Base-by-base conservation (phyloP, 2,113 vertebrate species). In the Phrynocephalus versicolor region DNA sequence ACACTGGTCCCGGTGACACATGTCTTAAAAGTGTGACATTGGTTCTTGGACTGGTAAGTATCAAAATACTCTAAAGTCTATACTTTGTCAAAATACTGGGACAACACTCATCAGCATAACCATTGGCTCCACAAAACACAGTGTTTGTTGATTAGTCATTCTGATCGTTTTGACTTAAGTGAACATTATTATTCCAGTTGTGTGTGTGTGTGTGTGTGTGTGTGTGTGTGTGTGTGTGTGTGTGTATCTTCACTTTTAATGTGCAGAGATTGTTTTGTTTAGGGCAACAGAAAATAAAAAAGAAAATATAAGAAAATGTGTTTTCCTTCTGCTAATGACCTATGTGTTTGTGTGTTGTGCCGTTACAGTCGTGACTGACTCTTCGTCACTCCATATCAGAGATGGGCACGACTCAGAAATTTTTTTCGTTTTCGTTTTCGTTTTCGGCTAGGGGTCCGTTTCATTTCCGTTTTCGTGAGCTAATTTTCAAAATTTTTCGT, bases 11-110 rank as follows among this genome's bases (percentile, higher is more conserved):
- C 64, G 89, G 89, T 30, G 91, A 92, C 76, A 92, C 91, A 0
- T 94, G 91, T 81, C 81, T 95, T 57, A 89, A 83, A 0, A 93
- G 90, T 55, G 90, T 95, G n/a, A 88, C 88, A 1, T 82, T 94
- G 58, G 57, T n/a, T 70, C 65, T 91, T 25, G 91, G 88, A 78
- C 85, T 75, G 39, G 94, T 94, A 91, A 93, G 94, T 94, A 84
- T 51, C 79, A 18, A 72, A 15, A 30, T 33, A 19, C 16, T n/a
- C 33, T 23, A 30, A 30, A 74, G 39, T 27, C 10, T 16, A 16
- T n/a, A 6, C 5, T 74, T 35, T 2, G 23, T 41, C 8, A 39
- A 39, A 33, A 51, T 57, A 55, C n/a, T 1, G 57, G 3, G 45
- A 6, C 45, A 55, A 18, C 30, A 10, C 19, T 73, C 23, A 45